Conservation (phyloP, 2,888 invertebrate species). For the Bursaphelenchus okinawaensis region DNA sequence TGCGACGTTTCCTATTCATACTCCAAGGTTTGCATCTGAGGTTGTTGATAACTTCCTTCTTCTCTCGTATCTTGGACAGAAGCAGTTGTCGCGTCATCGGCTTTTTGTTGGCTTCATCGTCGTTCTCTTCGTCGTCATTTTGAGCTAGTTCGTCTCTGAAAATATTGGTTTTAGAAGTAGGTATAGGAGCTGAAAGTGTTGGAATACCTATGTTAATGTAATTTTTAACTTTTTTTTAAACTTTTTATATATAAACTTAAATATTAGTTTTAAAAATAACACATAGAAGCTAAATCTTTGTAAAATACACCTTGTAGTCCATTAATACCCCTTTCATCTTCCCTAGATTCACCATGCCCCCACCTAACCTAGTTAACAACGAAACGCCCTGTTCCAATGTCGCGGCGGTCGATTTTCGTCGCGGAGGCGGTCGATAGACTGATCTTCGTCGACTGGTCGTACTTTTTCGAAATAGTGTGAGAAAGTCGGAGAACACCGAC, state of each 20-base stretch:
- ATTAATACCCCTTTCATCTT: no score
- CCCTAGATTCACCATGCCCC: neutral
- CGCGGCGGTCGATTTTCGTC: neutral
- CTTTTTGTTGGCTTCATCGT: constrained; percentile 53
- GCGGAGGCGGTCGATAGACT: constrained; percentile 27
- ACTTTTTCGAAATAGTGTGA: constrained; percentile 53
- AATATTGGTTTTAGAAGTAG: constrained; percentile 10
- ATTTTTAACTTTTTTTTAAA: constrained; percentile 15
- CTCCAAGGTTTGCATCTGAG: constrained; percentile 57
- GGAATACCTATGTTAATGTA: no score
- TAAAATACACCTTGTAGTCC: no score
- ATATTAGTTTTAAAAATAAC: no score
- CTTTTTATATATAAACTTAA: constrained; percentile 4
- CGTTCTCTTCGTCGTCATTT: constrained; percentile 41
- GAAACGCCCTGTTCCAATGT: neutral
- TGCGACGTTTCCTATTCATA: constrained; percentile 59
- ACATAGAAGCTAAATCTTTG: no score
- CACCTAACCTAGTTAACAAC: neutral
- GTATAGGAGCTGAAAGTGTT: neutral
- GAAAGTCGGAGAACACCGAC: constrained; percentile 51
- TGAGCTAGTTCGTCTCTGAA: constrained; percentile 53
- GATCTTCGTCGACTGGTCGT: constrained; percentile 28
- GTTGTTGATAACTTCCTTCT: constrained; percentile 60
- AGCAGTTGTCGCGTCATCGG: constrained; percentile 55
- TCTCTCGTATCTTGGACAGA: constrained; percentile 58